Conservation (phyloP, 1,140 invertebrate species). For the Drosophila serrata region DNA sequence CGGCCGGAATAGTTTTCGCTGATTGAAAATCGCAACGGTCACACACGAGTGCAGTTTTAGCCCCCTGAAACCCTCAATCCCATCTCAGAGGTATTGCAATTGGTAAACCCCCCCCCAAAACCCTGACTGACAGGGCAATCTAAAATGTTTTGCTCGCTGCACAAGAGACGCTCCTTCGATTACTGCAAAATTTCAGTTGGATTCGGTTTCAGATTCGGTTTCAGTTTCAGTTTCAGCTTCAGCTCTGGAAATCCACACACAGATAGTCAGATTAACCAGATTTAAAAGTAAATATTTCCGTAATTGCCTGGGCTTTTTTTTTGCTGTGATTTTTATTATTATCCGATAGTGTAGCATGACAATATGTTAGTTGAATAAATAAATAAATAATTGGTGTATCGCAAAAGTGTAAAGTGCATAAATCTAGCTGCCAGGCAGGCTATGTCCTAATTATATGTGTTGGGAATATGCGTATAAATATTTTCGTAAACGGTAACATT, state of each 20-base stretch:
- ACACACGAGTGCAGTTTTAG: constrained; percentile 59
- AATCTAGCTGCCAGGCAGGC: constrained; percentile 39
- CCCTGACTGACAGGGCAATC: constrained; percentile 73
- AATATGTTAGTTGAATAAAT: constrained; percentile 83
- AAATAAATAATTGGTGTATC: constrained; percentile 74
- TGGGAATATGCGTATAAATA: constrained; percentile 52
- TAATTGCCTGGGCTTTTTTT: constrained; percentile 51
- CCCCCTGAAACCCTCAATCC: not conserved
- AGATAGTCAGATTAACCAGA: constrained; percentile 9
- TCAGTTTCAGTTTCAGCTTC: not conserved
- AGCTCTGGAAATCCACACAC: constrained; percentile 6
- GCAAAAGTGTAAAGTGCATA: constrained; percentile 54
- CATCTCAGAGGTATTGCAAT: not conserved
- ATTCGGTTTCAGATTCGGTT: constrained; percentile 6
- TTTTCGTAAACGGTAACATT: constrained; percentile 45
- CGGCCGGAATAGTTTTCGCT: constrained; percentile 56
- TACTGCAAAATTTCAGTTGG: not conserved
- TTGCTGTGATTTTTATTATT: constrained; percentile 66
- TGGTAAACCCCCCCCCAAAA: not conserved
- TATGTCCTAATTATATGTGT: constrained; percentile 51
- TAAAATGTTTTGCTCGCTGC: constrained; percentile 69
- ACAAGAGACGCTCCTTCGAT: constrained; percentile 24
- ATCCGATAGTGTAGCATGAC: constrained; percentile 65
- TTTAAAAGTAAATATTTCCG: constrained; percentile 38
- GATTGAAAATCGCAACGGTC: constrained; percentile 68